phyloP scores from a whole-genome alignment of 2,888 invertebrate genomes.

The Meteorus colon region DNA sequence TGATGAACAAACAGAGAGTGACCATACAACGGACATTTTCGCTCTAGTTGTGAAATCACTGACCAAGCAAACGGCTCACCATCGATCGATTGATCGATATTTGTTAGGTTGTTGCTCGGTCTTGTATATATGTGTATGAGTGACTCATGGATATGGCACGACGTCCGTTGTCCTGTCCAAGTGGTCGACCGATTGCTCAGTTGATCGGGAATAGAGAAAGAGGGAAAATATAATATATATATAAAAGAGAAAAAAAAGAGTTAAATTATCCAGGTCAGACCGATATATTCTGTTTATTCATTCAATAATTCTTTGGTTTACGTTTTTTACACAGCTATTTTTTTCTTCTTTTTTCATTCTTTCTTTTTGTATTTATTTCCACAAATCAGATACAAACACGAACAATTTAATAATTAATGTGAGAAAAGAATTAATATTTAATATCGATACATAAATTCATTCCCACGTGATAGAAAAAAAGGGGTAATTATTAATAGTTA shows the following conservation, averaged over 20 bases:
- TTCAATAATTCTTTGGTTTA: neutral
- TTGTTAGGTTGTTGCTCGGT: neutral
- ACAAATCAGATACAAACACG: no score
- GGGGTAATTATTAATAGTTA: neutral
- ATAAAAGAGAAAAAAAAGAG: neutral
- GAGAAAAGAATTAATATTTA: no score
- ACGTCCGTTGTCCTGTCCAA: conserved; percentile 16
- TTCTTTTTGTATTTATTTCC: neutral
- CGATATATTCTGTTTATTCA: neutral
- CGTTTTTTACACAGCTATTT: neutral
- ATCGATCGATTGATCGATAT: conserved; percentile 31
- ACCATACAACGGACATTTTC: conserved; percentile 58
- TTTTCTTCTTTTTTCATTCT: neutral
- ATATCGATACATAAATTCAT: no score
- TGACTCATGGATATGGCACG: conserved; percentile 39
- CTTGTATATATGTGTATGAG: neutral
- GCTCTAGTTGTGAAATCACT: conserved; percentile 58
- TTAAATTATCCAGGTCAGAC: conserved; percentile 26
- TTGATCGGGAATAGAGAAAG: conserved; percentile 6
- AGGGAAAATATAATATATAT: neutral
- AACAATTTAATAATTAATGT: no score
- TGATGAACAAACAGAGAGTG: conserved; percentile 54
- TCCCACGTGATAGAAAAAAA: neutral
- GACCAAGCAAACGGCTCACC: neutral
- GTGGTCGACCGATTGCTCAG: conserved; percentile 1